A percentile compares a stretch with the other conserved stretches of the same genome.
These are phyloP conservation scores for Emys orbicularis DNA, from an alignment of 2,797 vertebrate species.

Conservation along the genomic window DNA sequence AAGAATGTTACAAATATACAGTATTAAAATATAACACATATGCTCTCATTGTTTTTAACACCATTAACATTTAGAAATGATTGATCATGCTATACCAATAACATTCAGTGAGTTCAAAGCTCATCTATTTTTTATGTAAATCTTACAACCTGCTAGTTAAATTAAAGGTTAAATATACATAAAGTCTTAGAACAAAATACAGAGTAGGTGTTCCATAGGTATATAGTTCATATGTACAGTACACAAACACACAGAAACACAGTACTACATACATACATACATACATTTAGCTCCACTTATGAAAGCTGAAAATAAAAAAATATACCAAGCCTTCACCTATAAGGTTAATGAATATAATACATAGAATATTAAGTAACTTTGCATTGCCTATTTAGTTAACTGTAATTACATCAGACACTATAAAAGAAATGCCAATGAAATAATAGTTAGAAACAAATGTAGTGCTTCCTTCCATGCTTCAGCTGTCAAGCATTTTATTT, in stretches of 20 bases:
- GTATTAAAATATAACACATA: conserved; percentile 82
- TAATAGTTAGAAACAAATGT: conserved; percentile 66
- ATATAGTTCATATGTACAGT: conserved; percentile 51
- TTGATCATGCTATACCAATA: conserved; percentile 79
- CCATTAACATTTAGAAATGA: conserved; percentile 86
- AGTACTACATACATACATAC: conserved; percentile 17
- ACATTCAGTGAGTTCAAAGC: conserved; percentile 82
- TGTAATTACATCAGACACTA: conserved; percentile 34
- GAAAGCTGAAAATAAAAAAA: conserved; percentile 58
- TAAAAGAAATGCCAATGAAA: conserved; percentile 58
- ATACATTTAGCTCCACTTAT: conserved; percentile 42
- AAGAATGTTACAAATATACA: conserved; percentile 78
- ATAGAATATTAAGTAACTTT: conserved; percentile 29
- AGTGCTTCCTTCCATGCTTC: conserved; percentile 1
- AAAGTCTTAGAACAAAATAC: conserved; percentile 82
- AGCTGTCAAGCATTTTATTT: neutral
- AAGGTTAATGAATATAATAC: conserved; percentile 31
- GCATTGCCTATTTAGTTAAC: neutral
- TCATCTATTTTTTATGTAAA: conserved; percentile 86
- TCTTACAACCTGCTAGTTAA: conserved; percentile 84
- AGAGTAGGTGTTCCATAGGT: conserved; percentile 69
- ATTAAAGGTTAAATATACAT: conserved; percentile 87
- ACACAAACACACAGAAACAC: neutral
- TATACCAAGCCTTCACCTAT: conserved; percentile 36
- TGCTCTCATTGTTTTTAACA: conserved; percentile 83